Evolutionary conservation across 2,888 invertebrate genomes (phyloP).

Genomic region (Petrophora chlorosata): DNA sequence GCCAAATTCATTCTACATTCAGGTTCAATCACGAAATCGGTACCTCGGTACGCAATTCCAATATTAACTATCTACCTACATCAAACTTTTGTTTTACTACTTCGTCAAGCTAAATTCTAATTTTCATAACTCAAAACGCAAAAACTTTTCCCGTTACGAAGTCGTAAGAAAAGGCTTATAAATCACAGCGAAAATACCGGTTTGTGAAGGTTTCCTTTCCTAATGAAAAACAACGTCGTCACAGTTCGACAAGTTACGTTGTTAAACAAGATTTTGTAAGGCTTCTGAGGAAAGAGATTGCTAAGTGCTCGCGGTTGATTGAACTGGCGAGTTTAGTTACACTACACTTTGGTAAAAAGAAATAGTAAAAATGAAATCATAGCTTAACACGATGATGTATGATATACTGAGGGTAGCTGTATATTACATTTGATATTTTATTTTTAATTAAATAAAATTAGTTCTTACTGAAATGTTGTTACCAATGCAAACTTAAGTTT

Average conservation of each 20-base stretch:
- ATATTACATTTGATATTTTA: no score
- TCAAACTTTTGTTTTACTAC: constrained; percentile 35
- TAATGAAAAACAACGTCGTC: constrained; percentile 65
- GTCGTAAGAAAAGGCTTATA: constrained; percentile 57
- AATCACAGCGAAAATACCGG: constrained; percentile 54
- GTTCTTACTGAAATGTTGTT: no score
- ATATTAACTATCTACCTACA: constrained; percentile 24
- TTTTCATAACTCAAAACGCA: constrained; percentile 53
- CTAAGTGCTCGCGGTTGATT: constrained; percentile 9
- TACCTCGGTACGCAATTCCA: constrained; percentile 9
- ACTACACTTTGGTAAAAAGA: not conserved
- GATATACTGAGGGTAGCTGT: no score
- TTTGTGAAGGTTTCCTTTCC: constrained; percentile 41
- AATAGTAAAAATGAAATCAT: not conserved
- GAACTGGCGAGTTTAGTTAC: not conserved
- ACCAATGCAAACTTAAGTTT: no score
- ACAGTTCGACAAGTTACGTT: constrained; percentile 47
- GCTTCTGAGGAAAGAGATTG: constrained; percentile 11
- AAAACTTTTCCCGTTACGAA: constrained; percentile 53
- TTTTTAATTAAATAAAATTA: no score
- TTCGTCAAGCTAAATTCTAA: constrained; percentile 45
- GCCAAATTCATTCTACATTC: not conserved
- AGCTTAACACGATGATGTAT: no score
- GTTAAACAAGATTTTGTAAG: constrained; percentile 17
- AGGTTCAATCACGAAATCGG: constrained; percentile 4